Conservation (phyloP, 2,797 vertebrate genomes). For the Sebastes taczanowskii region DNA sequence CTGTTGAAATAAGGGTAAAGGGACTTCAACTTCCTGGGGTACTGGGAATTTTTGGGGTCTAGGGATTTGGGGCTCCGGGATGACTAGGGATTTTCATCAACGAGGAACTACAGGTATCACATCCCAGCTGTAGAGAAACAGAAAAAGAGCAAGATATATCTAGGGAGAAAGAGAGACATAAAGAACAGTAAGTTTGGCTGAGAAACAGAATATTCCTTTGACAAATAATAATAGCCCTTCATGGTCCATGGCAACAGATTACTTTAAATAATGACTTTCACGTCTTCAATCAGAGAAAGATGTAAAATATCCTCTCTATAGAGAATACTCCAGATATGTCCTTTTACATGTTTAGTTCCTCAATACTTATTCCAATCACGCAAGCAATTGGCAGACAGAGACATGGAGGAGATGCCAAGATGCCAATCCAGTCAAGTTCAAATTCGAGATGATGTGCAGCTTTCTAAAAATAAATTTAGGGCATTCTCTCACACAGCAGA, state of each 20-base stretch:
- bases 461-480: not conserved
- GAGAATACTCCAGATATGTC: not conserved
- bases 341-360: not conserved
- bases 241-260: constrained; percentile 48
- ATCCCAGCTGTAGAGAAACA: constrained; percentile 41
- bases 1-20: not conserved
- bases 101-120: constrained; percentile 32
- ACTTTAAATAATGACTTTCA: constrained; percentile 12
- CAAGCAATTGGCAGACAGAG: not conserved
- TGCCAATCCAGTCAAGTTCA: not conserved
- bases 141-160: constrained; percentile 8
- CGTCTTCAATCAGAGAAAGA: not conserved
- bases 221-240: constrained; percentile 4
- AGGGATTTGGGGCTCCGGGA: not conserved
- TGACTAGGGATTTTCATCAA: constrained; percentile 7
- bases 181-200: not conserved
- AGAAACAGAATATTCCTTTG: not conserved
- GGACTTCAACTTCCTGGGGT: not conserved
- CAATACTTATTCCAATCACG: not conserved
- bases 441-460: not conserved
- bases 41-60: not conserved
- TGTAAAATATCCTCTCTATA: not conserved
- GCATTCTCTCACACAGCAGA: not conserved
- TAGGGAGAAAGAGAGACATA: constrained; percentile 16
- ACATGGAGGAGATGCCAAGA: not conserved